Conservation (phyloP, 2,113 vertebrate species). For the Calypte anna region DNA sequence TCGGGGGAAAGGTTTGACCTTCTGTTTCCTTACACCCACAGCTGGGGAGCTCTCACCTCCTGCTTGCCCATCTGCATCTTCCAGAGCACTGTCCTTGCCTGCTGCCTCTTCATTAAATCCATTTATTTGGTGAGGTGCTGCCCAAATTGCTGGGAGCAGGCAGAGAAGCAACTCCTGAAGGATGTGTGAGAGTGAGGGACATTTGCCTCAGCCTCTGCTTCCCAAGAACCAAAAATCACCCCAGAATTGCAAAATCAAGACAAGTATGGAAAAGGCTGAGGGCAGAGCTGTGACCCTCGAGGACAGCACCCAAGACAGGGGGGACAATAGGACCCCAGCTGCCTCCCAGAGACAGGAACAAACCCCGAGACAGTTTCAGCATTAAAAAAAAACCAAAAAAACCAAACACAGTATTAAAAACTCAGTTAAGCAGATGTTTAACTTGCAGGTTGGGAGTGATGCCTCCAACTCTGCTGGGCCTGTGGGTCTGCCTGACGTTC, state of each 20-base stretch:
- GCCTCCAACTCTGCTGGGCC: neutral
- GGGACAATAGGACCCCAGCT: neutral
- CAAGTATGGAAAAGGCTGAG: accelerated
- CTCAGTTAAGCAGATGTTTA: neutral
- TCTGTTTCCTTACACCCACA: accelerated
- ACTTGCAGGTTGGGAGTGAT: neutral
- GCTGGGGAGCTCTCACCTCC: neutral
- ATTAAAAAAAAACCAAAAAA: neutral
- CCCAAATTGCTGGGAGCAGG: neutral
- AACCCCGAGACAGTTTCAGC: neutral
- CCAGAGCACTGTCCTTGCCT: accelerated
- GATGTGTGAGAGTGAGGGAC: accelerated
- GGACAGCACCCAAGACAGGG: neutral
- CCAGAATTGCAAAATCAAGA: neutral
- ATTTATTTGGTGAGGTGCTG: neutral
- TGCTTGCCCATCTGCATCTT: accelerated
- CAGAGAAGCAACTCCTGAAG: neutral
- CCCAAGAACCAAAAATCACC: neutral
- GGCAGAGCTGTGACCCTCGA: neutral
- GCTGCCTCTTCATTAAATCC: neutral
- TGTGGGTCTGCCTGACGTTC: neutral
- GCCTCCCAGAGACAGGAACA: accelerated
- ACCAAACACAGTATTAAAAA: neutral
- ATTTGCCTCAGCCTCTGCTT: neutral
- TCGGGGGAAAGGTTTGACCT: neutral